Conservation (phyloP, 2,113 vertebrate species). For the Corydoras sp. region DNA sequence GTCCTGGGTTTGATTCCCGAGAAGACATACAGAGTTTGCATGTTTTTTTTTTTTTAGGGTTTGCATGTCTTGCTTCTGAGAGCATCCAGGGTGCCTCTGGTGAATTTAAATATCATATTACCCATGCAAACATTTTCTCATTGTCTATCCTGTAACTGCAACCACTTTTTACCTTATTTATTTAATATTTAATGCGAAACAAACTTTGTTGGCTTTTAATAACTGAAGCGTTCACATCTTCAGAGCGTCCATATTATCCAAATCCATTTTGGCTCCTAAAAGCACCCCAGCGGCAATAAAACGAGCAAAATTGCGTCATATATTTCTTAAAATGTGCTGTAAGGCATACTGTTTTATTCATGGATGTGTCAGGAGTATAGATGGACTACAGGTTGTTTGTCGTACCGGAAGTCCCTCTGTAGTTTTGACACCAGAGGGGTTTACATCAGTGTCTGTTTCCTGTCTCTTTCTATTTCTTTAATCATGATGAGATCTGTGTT, state of each 20-base stretch:
- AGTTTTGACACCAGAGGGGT: background rate
- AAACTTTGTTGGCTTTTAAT: too few species aligned
- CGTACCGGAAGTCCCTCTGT: conserved; percentile 5
- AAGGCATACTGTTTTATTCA: conserved; percentile 29
- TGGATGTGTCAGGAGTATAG: conserved; percentile 16
- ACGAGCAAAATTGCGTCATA: conserved; percentile 23
- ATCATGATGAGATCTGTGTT: conserved; percentile 20
- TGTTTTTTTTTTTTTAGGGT: too few species aligned
- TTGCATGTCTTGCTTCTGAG: too few species aligned
- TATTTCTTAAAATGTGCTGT: conserved; percentile 8
- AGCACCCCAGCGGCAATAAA: conserved; percentile 8
- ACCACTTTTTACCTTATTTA: too few species aligned
- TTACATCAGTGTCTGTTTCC: conserved; percentile 14
- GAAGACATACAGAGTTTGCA: conserved; percentile 26
- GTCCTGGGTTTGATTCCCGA: too few species aligned
- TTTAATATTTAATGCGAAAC: too few species aligned
- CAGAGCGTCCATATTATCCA: background rate
- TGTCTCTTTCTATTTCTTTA: conserved; percentile 19
- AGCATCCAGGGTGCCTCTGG: too few species aligned
- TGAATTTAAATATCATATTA: too few species aligned
- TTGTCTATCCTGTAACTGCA: too few species aligned
- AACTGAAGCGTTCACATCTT: too few species aligned
- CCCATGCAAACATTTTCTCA: too few species aligned
- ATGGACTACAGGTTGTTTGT: conserved; percentile 25
- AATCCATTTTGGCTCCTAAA: conserved; percentile 21